Evolutionary conservation across 2,888 invertebrate genomes (phyloP).

Genomic region (Thelaira solivaga): DNA sequence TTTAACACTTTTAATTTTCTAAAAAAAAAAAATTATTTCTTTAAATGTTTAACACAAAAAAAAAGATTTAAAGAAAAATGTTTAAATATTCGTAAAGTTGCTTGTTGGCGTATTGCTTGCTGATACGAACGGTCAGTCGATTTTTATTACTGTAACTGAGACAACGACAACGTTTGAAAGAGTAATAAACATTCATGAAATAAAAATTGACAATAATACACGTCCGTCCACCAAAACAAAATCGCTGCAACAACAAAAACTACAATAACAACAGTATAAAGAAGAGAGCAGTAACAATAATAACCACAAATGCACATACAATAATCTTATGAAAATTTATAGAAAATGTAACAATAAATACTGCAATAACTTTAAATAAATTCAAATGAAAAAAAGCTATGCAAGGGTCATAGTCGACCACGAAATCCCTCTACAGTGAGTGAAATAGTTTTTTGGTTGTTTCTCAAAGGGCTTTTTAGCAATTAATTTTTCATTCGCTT

Average conservation of each 20-base stretch:
- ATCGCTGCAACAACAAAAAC: slow-evolving; percentile 17
- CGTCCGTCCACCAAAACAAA: slow-evolving; percentile 32
- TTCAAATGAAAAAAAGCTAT: slow-evolving; percentile 3
- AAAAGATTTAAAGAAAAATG: not conserved
- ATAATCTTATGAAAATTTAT: slow-evolving; percentile 46
- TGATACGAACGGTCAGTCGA: slow-evolving; percentile 4
- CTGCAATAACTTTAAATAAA: slow-evolving; percentile 1
- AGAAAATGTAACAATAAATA: slow-evolving; percentile 22
- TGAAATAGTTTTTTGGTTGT: no score
- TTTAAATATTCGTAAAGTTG: not conserved
- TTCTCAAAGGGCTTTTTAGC: no score
- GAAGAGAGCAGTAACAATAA: slow-evolving; percentile 1
- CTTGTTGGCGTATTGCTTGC: not conserved
- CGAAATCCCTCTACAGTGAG: no score
- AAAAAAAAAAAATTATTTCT: not conserved
- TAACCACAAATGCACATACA: slow-evolving; percentile 27
- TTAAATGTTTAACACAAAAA: not conserved
- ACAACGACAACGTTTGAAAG: slow-evolving; percentile 59
- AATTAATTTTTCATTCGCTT: no score
- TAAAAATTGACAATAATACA: slow-evolving; percentile 50
- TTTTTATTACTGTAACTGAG: slow-evolving; percentile 54
- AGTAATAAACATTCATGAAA: slow-evolving; percentile 54
- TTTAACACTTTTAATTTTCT: no score
- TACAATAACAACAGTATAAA: no score
- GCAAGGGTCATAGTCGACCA: not conserved